Base-by-base conservation (phyloP, 2,113 vertebrate species). In the Tretioscincus oriximinensis region DNA sequence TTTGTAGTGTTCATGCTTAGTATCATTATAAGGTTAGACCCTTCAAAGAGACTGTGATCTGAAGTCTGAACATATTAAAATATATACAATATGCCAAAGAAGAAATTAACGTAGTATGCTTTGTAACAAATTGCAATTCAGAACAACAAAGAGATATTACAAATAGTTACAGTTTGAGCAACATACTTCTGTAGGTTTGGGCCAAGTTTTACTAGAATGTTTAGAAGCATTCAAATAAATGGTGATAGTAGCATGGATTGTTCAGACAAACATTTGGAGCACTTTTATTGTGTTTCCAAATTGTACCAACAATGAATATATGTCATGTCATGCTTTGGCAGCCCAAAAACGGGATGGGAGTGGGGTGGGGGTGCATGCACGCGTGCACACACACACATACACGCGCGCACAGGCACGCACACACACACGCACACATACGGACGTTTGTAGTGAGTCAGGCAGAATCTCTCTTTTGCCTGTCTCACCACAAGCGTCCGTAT, bases 21-120 rank as follows among this genome's bases (percentile, higher is more conserved):
- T 81, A 11, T 85, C 72, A 84, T 82, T 86, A 81, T 78, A 60
- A 84, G 77, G 45, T 63, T 63, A 83, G 31, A 87, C 72, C 70
- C 78, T 84, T 20, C 72, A 82, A 70, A 28, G 45, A 75, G 82
- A 69, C 68, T 70, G 41, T 70, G 18, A 45, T 81, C 90, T 71
- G n/a, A 20, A 49, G 21, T 20, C 29, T 64, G 66, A 76, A n/a
- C 72, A 69, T 89, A 78, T 87, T 85, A 66, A 47, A 81, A 78
- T 73, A 64, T 76, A 73, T 11, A 0, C 69, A 78, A 75, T 85
- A 16, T 71, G 65, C 84, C 74, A 82, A 84, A 88, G 29, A 26
- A 80, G 61, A 84, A 81, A 10, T 70, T 69, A 66, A 54, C 61
- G 21, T 79, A 12, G 35, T 67, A 28, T 54, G 28, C 78, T 81